A percentile compares a stretch with the other conserved stretches of the same genome.
Conservation (phyloP, 2,888 invertebrate genomes). For the Lissocephala sabroskyi region DNA sequence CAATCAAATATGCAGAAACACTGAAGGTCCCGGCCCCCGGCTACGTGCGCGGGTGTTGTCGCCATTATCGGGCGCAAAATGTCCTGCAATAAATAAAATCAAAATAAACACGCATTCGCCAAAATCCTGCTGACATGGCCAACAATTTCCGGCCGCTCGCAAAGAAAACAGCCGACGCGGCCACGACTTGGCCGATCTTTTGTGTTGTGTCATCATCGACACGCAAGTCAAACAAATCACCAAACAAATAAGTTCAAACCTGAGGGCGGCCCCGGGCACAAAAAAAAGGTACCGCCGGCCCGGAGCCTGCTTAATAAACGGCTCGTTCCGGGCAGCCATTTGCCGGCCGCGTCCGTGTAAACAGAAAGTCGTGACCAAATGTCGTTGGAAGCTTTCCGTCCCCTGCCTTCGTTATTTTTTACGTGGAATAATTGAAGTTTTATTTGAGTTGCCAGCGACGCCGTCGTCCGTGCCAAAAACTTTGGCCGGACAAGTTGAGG, state of each 20-base stretch:
- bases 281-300: slow-evolving; percentile 6
- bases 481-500: background rate
- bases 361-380: slow-evolving; percentile 55
- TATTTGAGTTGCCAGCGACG: slow-evolving; percentile 40
- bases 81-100: slow-evolving; percentile 23
- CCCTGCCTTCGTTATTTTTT: slow-evolving; percentile 38
- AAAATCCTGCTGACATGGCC: slow-evolving; percentile 56
- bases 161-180: slow-evolving; percentile 15
- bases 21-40: too few relatives aligned
- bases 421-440: slow-evolving; percentile 65
- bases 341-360: slow-evolving; percentile 34
- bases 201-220: slow-evolving; percentile 66
- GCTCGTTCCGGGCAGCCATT: slow-evolving; percentile 11
- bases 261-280: background rate
- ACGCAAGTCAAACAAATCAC: slow-evolving; percentile 66
- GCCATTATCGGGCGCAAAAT: background rate
- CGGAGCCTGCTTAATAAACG: slow-evolving; percentile 21
- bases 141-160: slow-evolving; percentile 44
- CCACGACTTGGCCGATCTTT: slow-evolving; percentile 12
- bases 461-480: background rate
- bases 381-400: slow-evolving; percentile 7
- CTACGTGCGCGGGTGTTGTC: background rate
- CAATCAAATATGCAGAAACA: background rate
- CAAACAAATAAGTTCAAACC: slow-evolving; percentile 52
- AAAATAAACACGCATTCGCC: slow-evolving; percentile 30